A percentile compares a stretch with the other conserved stretches of the same genome.
phyloP scores from a whole-genome alignment of 2,888 invertebrate species.

The Hirtodrosophila trivittata region DNA sequence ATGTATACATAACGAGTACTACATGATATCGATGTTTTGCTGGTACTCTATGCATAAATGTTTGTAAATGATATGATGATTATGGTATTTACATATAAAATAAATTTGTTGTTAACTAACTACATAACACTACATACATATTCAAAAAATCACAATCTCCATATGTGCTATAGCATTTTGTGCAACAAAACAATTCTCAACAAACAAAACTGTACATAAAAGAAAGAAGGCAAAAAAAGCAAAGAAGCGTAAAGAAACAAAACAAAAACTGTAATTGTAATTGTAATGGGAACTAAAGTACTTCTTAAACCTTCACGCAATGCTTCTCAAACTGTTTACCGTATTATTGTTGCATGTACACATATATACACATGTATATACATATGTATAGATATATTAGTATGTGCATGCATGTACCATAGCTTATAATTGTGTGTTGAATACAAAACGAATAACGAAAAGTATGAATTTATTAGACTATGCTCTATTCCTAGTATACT shows the following conservation, averaged over 20 bases:
- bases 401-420: slow-evolving; percentile 35
- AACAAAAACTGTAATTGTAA: slow-evolving; percentile 27
- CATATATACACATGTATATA: slow-evolving; percentile 3
- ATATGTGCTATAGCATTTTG: slow-evolving; percentile 70
- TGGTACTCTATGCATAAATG: slow-evolving; percentile 39
- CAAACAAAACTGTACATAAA: slow-evolving; percentile 44
- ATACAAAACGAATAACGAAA: slow-evolving; percentile 66
- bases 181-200: slow-evolving; percentile 47
- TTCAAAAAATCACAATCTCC: slow-evolving; percentile 55
- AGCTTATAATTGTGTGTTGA: slow-evolving; percentile 26
- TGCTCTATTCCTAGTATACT: slow-evolving; percentile 58
- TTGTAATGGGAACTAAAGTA: slow-evolving; percentile 13
- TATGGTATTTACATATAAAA: slow-evolving; percentile 44
- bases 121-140: slow-evolving; percentile 8
- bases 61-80: slow-evolving; percentile 43
- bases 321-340: slow-evolving; percentile 40
- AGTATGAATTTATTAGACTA: slow-evolving; percentile 79
- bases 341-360: slow-evolving; percentile 44
- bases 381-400: slow-evolving; percentile 14
- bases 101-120: slow-evolving; percentile 41
- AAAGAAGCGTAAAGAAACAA: slow-evolving; percentile 11
- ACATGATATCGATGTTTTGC: slow-evolving; percentile 16
- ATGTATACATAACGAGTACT: too few species aligned
- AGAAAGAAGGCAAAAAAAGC: slow-evolving; percentile 9
- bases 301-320: slow-evolving; percentile 44